Evolutionary conservation across 2,888 invertebrate species (phyloP).

Genomic region (Hemaris fuciformis): DNA sequence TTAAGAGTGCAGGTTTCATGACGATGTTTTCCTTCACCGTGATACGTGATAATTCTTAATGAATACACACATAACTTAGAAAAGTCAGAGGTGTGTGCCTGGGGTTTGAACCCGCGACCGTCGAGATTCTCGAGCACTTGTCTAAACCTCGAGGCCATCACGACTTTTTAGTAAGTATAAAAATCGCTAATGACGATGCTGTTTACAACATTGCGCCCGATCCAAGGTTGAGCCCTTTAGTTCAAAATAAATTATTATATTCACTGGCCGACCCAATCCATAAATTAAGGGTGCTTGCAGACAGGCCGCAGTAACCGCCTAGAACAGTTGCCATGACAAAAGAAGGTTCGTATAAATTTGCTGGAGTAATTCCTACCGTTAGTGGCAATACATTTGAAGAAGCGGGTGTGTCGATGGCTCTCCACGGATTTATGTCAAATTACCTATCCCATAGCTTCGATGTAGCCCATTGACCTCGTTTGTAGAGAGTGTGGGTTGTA

Average conservation of each 20-base stretch:
- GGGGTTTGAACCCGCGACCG: too few species aligned
- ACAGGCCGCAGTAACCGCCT: conserved; percentile 12
- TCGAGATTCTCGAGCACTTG: too few species aligned
- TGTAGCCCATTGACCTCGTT: conserved; percentile 64
- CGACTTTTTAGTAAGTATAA: too few species aligned
- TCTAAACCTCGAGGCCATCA: too few species aligned
- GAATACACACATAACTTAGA: too few species aligned
- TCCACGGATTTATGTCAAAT: conserved; percentile 71
- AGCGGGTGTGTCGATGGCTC: conserved; percentile 61
- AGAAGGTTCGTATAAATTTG: conserved; percentile 45
- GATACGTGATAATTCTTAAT: too few species aligned
- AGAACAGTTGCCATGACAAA: conserved; percentile 36
- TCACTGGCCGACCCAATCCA: not conserved
- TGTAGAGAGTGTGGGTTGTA: conserved; percentile 29
- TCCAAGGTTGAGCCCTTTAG: too few species aligned
- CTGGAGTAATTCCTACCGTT: conserved; percentile 49
- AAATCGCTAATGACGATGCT: too few species aligned
- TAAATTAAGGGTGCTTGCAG: not conserved
- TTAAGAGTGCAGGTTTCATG: too few species aligned
- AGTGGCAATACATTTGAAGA: conserved; percentile 54
- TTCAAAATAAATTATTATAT: not conserved
- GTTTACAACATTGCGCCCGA: too few species aligned
- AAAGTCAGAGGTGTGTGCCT: too few species aligned
- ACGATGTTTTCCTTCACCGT: too few species aligned
- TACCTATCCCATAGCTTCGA: conserved; percentile 59